These are phyloP conservation scores for Emydocephalus ijimae DNA, from an alignment of 2,113 vertebrate genomes.

Conservation along the genomic window DNA sequence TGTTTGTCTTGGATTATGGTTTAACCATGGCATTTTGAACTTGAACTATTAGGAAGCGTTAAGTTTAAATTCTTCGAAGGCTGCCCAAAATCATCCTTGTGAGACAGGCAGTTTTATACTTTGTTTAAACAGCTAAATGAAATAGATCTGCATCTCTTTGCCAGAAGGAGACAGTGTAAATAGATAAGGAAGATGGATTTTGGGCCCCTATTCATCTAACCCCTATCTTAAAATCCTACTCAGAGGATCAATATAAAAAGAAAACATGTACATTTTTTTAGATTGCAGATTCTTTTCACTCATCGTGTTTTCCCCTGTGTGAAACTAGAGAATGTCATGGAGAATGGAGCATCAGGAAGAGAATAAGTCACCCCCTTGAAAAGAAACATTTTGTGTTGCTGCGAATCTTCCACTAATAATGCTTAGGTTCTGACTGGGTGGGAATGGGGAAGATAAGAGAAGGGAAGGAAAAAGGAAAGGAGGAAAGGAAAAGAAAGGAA, in stretches of 20 bases:
- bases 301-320: not conserved
- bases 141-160: not conserved
- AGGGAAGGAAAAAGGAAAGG: not conserved
- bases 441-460: not conserved
- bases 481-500: too few relatives aligned
- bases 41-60: not conserved
- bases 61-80: not conserved
- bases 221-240: not conserved
- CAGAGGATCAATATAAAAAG: not conserved
- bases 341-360: not conserved
- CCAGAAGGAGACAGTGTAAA: not conserved
- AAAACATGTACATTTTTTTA: not conserved
- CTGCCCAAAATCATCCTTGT: not conserved
- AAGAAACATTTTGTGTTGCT: not conserved
- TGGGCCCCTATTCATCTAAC: not conserved
- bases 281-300: not conserved
- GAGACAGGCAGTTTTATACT: not conserved
- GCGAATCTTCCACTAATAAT: not conserved
- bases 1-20: not conserved
- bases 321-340: too few relatives aligned
- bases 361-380: not conserved
- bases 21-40: not conserved
- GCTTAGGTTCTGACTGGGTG: not conserved
- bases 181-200: not conserved
- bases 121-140: not conserved